A percentile compares a stretch with the other conserved stretches of the same genome.
Conservation (phyloP, 2,888 invertebrate genomes). For the Biston betularia region DNA sequence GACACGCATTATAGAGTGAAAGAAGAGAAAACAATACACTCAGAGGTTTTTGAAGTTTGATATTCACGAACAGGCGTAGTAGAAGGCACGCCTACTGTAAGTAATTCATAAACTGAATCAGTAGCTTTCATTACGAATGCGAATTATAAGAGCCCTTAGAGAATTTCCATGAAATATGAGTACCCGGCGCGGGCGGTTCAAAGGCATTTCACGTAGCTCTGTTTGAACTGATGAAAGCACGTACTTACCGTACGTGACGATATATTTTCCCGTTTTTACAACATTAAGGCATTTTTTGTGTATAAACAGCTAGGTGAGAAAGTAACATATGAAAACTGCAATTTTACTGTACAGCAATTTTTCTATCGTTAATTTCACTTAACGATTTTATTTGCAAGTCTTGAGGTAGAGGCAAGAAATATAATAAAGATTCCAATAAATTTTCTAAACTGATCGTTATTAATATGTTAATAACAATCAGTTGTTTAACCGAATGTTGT, state of each 20-base stretch:
- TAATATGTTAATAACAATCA: neutral
- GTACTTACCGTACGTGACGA: slow-evolving; percentile 7
- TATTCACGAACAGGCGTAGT: neutral
- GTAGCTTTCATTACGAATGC: slow-evolving; percentile 22
- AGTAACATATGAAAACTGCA: neutral
- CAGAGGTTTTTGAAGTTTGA: neutral
- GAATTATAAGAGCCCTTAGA: slow-evolving; percentile 20
- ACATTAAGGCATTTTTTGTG: neutral
- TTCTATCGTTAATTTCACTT: neutral
- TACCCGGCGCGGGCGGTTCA: neutral
- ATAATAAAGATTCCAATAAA: neutral
- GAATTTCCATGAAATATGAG: slow-evolving; percentile 26
- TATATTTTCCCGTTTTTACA: slow-evolving; percentile 20
- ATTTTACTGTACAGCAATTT: neutral
- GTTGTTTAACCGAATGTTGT: too few species aligned
- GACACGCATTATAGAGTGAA: too few species aligned
- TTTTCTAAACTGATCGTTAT: neutral
- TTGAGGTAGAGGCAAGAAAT: neutral
- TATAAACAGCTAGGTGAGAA: slow-evolving; percentile 9
- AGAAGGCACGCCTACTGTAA: slow-evolving; percentile 5
- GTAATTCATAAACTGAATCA: slow-evolving; percentile 20
- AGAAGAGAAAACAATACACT: too few species aligned
- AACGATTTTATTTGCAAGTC: neutral
- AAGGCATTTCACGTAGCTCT: slow-evolving; percentile 18
- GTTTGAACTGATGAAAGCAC: slow-evolving; percentile 24